phyloP scores from a whole-genome alignment of 2,888 invertebrate species.

The Diarsia rubi region DNA sequence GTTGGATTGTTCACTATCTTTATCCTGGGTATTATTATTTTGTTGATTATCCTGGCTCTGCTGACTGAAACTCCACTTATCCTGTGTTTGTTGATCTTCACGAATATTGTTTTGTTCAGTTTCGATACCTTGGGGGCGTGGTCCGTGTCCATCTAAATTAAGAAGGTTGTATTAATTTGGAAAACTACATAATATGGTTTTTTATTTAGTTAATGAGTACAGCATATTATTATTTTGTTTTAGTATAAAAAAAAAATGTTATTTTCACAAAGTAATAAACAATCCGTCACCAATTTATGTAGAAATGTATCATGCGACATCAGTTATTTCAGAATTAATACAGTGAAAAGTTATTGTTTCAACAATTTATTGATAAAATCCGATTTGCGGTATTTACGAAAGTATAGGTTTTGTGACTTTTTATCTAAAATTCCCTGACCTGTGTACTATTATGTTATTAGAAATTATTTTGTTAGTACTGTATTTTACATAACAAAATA shows the following conservation, averaged over 20 bases:
- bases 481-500: background rate
- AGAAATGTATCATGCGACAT: slow-evolving; percentile 2
- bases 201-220: slow-evolving; percentile 21
- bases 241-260: background rate
- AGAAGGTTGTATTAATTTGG: slow-evolving; percentile 56
- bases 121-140: slow-evolving; percentile 59
- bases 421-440: background rate
- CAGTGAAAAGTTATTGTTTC: background rate
- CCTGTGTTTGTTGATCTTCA: slow-evolving; percentile 46
- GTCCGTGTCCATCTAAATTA: slow-evolving; percentile 67
- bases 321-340: background rate
- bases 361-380: background rate
- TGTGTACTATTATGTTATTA: background rate
- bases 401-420: background rate
- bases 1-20: slow-evolving; percentile 25
- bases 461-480: background rate
- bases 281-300: slow-evolving; percentile 22
- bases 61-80: slow-evolving; percentile 36
- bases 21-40: background rate
- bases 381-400: background rate
- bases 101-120: slow-evolving; percentile 42
- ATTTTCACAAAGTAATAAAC: background rate
- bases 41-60: slow-evolving; percentile 22
- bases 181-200: background rate
- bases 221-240: background rate